Base-by-base conservation (phyloP, 2,888 invertebrate species). In the Agapostemon virescens region DNA sequence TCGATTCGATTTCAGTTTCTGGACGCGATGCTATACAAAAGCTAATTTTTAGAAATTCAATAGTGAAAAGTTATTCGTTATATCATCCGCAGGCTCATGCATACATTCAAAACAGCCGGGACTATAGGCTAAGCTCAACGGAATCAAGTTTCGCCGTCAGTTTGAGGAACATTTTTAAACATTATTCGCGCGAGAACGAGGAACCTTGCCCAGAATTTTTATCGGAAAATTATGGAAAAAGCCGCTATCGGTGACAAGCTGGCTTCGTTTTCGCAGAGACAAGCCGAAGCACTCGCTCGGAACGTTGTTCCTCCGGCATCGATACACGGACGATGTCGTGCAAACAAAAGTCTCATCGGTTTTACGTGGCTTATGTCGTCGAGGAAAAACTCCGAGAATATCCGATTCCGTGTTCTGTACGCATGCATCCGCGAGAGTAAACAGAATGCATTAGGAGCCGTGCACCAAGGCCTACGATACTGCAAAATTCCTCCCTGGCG, bases 331-430 rank as follows among this genome's bases (percentile, higher is more conserved):
- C 74, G 61, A 81, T 75, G 73, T 71, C 73, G 70, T 63, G 77
- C 75, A 85, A 85, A 85, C 85, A 83, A 78, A 81, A 75, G 78
- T 79, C 79, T 85, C 83, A 79, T 83, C 81, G 73, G 63, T 75
- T 75, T 77, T 81, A 77, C 77, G 68, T 74, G 74, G 73, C 72
- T 85, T 81, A 77, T 66, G 69, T 69, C 49, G 52, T 42, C 58
- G 66, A 49, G 83, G 74, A 76, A 83, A 85, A 55, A 71, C 76
- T 74, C 42, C 42, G 68, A 71, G 77, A 80, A 81, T 81, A 83
- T 85, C 80, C 63, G 80, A 69, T 74, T 74, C 74, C 55, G n/a
- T 55, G 75, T 73, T 71, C 69, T 30, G 52, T 38, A 45, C 55
- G 78, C 52, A 52, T 71, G 52, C 71, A 71, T 52, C 13, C 61